Base-by-base conservation (phyloP, 2,888 invertebrate genomes). In the Ophion ventricosus region DNA sequence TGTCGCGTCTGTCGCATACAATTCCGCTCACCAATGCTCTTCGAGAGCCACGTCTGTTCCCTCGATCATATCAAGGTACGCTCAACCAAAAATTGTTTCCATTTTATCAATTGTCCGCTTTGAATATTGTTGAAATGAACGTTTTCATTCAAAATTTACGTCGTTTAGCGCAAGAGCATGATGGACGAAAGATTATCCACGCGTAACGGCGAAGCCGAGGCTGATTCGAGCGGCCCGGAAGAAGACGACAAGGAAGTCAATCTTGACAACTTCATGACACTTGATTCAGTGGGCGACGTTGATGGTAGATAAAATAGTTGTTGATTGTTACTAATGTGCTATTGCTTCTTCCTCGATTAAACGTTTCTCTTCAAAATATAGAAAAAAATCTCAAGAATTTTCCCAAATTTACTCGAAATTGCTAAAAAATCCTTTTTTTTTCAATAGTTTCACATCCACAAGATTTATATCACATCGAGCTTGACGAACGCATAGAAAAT, bases 211-310 rank as follows among this genome's bases (percentile, higher is more conserved):
- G 95, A 95, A 64, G 95, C 95, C 23, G 91, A 91, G 80, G 90
- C 88, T 8, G 92, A 92, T 54, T 95, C 95, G 20, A 96, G 95
- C 77, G 96, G 96, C 26, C 94, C 94, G 10, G 96, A 96, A 88
- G 96, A 96, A 87, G 95, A 95, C 69, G 92, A 92, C 40, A 96
- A 96, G 93, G 96, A 96, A 91, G 95, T 96, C 4, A 96, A 97
- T 93, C 94, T 97, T 87, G 97, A 97, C 87, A 97, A 97, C 91
- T 97, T 97, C 91, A 96, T 97, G 95, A 97, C 97, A 0, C 95
- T 98, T n/a, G 97, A 98, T 93, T 97, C 97, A 2, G 97, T 97
- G 43, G 97, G 97, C 8, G 97, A 97, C 93, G 96, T 97, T 29
- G 97, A 97, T 93, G 96, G 96, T 95, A 94, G 92, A 86, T 86